Base-by-base conservation (phyloP, 2,888 invertebrate genomes). In the Xestia sexstrigata region DNA sequence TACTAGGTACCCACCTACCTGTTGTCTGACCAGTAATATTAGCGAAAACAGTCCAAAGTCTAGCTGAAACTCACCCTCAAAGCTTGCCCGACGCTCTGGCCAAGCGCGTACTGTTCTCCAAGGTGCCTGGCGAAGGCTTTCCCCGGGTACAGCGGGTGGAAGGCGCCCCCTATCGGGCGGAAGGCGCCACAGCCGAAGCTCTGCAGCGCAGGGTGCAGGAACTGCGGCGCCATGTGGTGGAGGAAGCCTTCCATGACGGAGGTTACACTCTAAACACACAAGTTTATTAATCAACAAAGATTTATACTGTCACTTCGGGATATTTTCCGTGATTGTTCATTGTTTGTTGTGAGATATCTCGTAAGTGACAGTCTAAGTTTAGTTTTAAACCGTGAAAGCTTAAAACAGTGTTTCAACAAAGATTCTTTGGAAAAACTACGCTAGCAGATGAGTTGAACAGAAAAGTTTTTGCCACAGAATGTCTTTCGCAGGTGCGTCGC, bases 181-280 rank as follows among this genome's bases (percentile, higher is more conserved):
- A 97, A 97, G 0, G 97, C 97, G 4, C 97, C 97, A 82, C 97
- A 97, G 47, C 97, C 97, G 85, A 97, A 97, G 88, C 96, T 95
- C 89, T 97, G 97, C 89, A 97, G 91, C 15, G 97, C 97, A 20
- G 97, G 97, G 84, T 97, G 97, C 89, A 97, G 92, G 86, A 97
- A 97, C 92, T 97, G 97, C 76, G 97, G 97, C 23, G 97, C 97
- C 95, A 97, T 97, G 87, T 97, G 97, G 87, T 97, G 97, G 77
- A 97, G 94, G 89, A 97, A 97, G 23, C 97, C 97, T 90, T 97
- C 97, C 97, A 97, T 97, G 85, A 85, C 90, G 76, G 85, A 79
- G 74, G 84, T 74, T 52, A 79, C 86, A 81, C 82, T 91, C 92
- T 93, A 77, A 47, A 80, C 70, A 85, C 39, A 78, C n/a, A 77